phyloP scores from a whole-genome alignment of 2,888 invertebrate genomes.

The Cetonia aurata region DNA sequence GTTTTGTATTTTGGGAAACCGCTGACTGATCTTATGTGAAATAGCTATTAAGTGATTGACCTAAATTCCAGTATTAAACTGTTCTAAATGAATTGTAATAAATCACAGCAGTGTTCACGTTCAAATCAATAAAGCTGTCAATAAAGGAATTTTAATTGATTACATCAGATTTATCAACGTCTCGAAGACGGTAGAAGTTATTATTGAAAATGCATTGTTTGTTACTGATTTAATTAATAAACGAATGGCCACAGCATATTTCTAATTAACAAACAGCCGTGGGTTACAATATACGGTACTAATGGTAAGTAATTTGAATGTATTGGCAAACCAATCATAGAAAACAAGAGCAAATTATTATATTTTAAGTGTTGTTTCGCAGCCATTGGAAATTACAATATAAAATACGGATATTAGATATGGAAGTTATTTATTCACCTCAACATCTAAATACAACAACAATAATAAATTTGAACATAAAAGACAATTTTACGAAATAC shows the following conservation, averaged over 20 bases:
- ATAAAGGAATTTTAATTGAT: slow-evolving; percentile 29
- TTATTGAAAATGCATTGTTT: slow-evolving; percentile 27
- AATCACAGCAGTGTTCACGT: slow-evolving; percentile 18
- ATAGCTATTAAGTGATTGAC: slow-evolving; percentile 29
- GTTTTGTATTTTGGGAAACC: slow-evolving; percentile 23
- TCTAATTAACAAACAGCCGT: slow-evolving; percentile 18
- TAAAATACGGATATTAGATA: no score
- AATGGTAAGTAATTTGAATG: no score
- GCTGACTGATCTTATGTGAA: slow-evolving; percentile 13
- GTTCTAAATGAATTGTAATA: slow-evolving; percentile 10
- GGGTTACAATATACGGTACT: background rate
- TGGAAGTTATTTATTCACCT: no score
- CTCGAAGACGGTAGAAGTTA: slow-evolving; percentile 1
- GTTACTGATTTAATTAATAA: slow-evolving; percentile 18
- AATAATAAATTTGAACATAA: no score
- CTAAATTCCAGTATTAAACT: slow-evolving; percentile 18
- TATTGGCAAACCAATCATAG: no score
- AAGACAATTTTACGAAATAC: no score
- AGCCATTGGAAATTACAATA: no score
- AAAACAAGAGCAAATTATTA: no score
- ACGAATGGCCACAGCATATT: slow-evolving; percentile 10
- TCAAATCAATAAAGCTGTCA: slow-evolving; percentile 20
- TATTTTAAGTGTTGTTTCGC: no score
- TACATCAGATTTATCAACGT: slow-evolving; percentile 23
- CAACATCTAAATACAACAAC: no score